These are phyloP conservation scores for Drosophila prostipennis DNA, from an alignment of 2,888 invertebrate genomes.

Conservation along the genomic window DNA sequence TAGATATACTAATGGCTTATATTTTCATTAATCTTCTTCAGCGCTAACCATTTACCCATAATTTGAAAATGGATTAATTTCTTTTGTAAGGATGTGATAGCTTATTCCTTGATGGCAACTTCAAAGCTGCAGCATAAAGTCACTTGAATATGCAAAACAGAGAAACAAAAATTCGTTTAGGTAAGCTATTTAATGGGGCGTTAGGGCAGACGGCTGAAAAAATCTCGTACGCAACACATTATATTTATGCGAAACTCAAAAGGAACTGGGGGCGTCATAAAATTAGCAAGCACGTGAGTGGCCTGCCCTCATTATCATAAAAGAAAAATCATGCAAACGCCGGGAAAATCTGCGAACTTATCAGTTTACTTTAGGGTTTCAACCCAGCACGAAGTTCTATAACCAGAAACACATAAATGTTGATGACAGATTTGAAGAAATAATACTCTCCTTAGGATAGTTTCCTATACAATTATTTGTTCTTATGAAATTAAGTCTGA, in stretches of 20 bases:
- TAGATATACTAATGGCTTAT: no score
- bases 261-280: slow-evolving; percentile 60
- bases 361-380: slow-evolving; percentile 35
- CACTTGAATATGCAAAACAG: slow-evolving; percentile 70
- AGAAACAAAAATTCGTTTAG: slow-evolving; percentile 68
- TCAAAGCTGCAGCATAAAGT: slow-evolving; percentile 44
- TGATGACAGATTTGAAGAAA: no score
- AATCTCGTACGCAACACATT: slow-evolving; percentile 66
- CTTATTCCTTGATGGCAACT: slow-evolving; percentile 4
- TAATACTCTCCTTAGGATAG: neutral
- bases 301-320: slow-evolving; percentile 80
- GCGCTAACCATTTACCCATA: no score
- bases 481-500: no score
- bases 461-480: no score
- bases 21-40: no score
- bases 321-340: slow-evolving; percentile 38
- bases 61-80: no score
- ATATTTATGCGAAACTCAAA: slow-evolving; percentile 54
- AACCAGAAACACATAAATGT: neutral
- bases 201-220: slow-evolving; percentile 39
- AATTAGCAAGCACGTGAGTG: slow-evolving; percentile 75
- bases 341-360: slow-evolving; percentile 58
- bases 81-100: neutral
- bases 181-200: slow-evolving; percentile 68
- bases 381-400: neutral